Conservation (phyloP, 2,113 vertebrate species). For the Acinonyx jubatus region DNA sequence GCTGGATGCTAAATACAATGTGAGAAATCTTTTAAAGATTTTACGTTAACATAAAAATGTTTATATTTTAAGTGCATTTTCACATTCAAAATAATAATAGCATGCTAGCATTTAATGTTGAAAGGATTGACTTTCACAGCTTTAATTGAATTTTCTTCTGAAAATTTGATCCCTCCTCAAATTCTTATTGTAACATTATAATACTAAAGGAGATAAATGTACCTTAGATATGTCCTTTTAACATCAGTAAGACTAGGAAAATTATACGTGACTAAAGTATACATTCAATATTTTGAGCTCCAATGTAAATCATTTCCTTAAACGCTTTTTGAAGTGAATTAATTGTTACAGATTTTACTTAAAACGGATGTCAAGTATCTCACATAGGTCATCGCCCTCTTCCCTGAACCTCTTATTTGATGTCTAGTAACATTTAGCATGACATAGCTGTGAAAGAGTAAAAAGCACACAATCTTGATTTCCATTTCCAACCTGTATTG, state of each 20-base stretch:
- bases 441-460: not conserved
- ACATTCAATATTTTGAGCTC: not conserved
- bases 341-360: not conserved
- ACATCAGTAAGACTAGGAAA: not conserved
- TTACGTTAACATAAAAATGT: not conserved
- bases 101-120: not conserved
- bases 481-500: not conserved
- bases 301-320: not conserved
- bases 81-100: not conserved
- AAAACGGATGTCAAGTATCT: not conserved
- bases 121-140: not conserved
- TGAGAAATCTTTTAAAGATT: slow-evolving; percentile 15
- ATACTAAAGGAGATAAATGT: not conserved
- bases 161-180: not conserved
- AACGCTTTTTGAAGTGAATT: not conserved
- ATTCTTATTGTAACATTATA: not conserved
- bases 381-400: not conserved
- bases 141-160: not conserved
- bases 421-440: not conserved
- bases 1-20: slow-evolving; percentile 1
- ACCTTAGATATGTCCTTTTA: not conserved
- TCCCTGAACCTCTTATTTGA: not conserved
- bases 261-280: not conserved
- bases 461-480: not conserved
- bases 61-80: slow-evolving; percentile 42